These are phyloP conservation scores for Callyntrura sp. DNA, from an alignment of 2,888 invertebrate genomes.

Conservation along the genomic window DNA sequence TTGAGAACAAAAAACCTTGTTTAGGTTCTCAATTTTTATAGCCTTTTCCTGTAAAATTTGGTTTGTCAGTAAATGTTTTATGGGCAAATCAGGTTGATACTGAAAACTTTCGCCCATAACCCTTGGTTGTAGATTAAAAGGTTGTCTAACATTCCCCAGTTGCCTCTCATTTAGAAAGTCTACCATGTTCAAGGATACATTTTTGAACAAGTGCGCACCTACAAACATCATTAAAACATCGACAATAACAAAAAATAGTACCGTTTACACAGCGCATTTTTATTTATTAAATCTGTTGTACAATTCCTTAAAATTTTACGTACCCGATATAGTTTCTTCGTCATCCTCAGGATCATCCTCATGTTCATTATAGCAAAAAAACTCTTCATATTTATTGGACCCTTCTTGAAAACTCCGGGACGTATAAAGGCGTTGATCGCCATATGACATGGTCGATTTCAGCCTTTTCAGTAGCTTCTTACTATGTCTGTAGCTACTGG, in stretches of 20 bases:
- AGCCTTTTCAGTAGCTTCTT: slow-evolving; percentile 80
- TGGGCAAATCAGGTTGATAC: slow-evolving; percentile 89
- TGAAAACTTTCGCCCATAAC: slow-evolving; percentile 81
- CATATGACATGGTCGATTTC: slow-evolving; percentile 80
- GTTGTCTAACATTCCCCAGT: slow-evolving; percentile 87
- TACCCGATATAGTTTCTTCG: slow-evolving; percentile 86
- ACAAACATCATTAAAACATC: background rate
- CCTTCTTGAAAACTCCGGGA: slow-evolving; percentile 82
- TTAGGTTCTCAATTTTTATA: slow-evolving; percentile 93
- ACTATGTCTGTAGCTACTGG: slow-evolving; percentile 74
- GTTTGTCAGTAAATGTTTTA: slow-evolving; percentile 94
- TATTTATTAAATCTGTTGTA: background rate
- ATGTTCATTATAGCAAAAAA: slow-evolving; percentile 95
- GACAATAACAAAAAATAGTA: background rate
- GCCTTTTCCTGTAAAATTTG: slow-evolving; percentile 95
- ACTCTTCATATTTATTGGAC: slow-evolving; percentile 95
- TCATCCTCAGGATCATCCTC: slow-evolving; percentile 93
- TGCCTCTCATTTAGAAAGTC: slow-evolving; percentile 94
- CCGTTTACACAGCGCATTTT: no score
- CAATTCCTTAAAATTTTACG: background rate
- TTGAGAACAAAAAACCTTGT: slow-evolving; percentile 97
- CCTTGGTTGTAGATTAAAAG: slow-evolving; percentile 79
- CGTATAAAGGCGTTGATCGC: slow-evolving; percentile 81
- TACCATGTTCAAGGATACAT: slow-evolving; percentile 90
- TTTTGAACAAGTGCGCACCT: slow-evolving; percentile 77